Evolutionary conservation across 1,140 invertebrate genomes (phyloP).

Genomic region (Drosophila sechellia): DNA sequence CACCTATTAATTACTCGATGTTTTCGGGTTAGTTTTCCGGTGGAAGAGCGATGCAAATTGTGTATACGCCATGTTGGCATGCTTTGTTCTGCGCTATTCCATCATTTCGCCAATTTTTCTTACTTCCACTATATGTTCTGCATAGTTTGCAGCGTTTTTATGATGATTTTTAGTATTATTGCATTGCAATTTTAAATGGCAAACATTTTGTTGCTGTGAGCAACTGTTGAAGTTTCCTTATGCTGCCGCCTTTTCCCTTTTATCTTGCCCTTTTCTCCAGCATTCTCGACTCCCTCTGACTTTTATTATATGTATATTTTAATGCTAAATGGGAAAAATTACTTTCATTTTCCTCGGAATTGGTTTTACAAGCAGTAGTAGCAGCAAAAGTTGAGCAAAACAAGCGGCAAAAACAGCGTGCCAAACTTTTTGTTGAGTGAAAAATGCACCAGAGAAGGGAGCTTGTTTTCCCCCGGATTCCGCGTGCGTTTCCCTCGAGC

Average conservation of each 20-base stretch:
- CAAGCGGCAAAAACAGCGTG: slow-evolving; percentile 53
- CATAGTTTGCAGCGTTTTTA: slow-evolving; percentile 60
- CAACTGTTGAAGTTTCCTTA: slow-evolving; percentile 34
- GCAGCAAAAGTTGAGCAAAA: slow-evolving; percentile 63
- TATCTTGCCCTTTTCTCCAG: neutral
- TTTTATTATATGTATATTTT: slow-evolving; percentile 74
- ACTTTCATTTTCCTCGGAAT: slow-evolving; percentile 80
- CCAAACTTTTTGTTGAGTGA: slow-evolving; percentile 70
- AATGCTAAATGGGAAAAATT: slow-evolving; percentile 79
- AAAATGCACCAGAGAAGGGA: slow-evolving; percentile 64
- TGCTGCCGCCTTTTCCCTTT: neutral
- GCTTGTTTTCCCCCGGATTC: slow-evolving; percentile 9
- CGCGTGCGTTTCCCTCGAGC: neutral
- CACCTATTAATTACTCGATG: slow-evolving; percentile 28
- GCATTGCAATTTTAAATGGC: slow-evolving; percentile 76
- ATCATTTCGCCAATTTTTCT: neutral
- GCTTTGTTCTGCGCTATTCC: slow-evolving; percentile 28
- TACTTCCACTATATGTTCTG: slow-evolving; percentile 16
- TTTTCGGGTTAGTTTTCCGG: neutral
- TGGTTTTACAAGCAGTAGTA: slow-evolving; percentile 72
- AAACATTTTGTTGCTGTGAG: slow-evolving; percentile 75
- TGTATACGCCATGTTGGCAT: slow-evolving; percentile 31
- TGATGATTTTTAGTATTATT: slow-evolving; percentile 80
- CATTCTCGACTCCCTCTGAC: slow-evolving; percentile 40
- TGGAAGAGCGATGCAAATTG: slow-evolving; percentile 2